Conservation (phyloP, 2,888 invertebrate species). For the Scaptodrosophila latifasciaeformis region DNA sequence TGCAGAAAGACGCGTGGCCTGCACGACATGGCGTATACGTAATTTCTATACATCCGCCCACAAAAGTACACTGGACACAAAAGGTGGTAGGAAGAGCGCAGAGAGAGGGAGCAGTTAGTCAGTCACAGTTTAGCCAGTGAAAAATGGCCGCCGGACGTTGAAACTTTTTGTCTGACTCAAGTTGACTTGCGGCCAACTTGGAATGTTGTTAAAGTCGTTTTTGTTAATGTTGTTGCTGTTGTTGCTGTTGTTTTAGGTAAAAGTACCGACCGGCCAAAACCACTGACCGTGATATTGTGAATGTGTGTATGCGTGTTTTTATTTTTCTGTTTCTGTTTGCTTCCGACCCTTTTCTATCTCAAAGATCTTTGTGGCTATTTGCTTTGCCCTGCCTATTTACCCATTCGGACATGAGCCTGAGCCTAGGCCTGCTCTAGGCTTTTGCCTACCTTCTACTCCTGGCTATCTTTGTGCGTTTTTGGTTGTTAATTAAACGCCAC, state of each 20-base stretch:
- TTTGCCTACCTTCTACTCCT: not conserved
- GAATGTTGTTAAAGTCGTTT: not conserved
- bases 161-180: constrained; percentile 41
- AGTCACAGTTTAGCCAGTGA: constrained; percentile 51
- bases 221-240: not conserved
- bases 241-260: not conserved
- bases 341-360: constrained; percentile 32
- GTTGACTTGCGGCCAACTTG: constrained; percentile 1
- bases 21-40: constrained; percentile 43
- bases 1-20: constrained; percentile 45
- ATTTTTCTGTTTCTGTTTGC: not conserved
- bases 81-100: too few relatives aligned
- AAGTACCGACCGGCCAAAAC: not conserved
- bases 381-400: constrained; percentile 40
- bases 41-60: constrained; percentile 22
- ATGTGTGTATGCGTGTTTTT: constrained; percentile 11
- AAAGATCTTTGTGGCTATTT: not conserved
- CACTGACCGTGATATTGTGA: not conserved
- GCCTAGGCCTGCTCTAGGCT: not conserved
- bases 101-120: constrained; percentile 17
- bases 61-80: constrained; percentile 3
- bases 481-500: constrained; percentile 54
- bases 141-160: constrained; percentile 52
- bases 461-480: not conserved
- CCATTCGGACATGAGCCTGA: not conserved